Evolutionary conservation across 2,113 vertebrate species (phyloP), one percentile per base, ranked within the genome.

Genomic region (Passer montanus): DNA sequence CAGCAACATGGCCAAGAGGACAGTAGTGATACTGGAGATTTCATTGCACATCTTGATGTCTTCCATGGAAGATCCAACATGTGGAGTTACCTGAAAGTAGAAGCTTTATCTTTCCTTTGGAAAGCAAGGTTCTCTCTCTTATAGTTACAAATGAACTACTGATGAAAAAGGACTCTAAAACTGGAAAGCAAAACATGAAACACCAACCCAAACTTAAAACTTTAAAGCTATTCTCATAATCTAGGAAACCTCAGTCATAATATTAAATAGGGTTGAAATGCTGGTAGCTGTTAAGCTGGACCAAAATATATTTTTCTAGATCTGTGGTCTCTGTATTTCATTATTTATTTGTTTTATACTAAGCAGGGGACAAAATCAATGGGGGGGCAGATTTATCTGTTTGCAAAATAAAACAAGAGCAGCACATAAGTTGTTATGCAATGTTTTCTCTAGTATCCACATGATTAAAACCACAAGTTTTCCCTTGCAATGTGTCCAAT

Each of bases 381-480:
- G 39, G 16, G 5, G 22, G 20, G 31, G 37, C 10, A 37, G 33
- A 46, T 90, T 46, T 60, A 47, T 72, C 75, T 90, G 60, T 94
- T 94, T 90, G 89, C 44, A 47, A 91, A 55, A 94, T 80, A 91
- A 87, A 94, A 89, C 74, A 70, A 49, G 46, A 87, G 46, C 50
- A 76, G 62, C 73, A 47, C 9, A 0, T 39, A 88, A 86, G 50
- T 84, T 69, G 43, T 93, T 96, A 87, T 68, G 91, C 80, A 96
- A 93, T 90, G 73, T 55, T 89, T 94, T 90, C 72, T 70, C 39
- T 73, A 70, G 39, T 59, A 90, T 81, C 35, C 80, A 67, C 72
- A 67, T 95, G 73, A 95, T 93, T 93, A 94, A 91, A 75, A 86
- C 11, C 94, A 94, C 47, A 93, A 93, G 79, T 74, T 96, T 95